Percentiles rank a stretch among this genome's conserved stretches.
Conservation (phyloP, 2,113 vertebrate species). For the Oceanodroma tethys region DNA sequence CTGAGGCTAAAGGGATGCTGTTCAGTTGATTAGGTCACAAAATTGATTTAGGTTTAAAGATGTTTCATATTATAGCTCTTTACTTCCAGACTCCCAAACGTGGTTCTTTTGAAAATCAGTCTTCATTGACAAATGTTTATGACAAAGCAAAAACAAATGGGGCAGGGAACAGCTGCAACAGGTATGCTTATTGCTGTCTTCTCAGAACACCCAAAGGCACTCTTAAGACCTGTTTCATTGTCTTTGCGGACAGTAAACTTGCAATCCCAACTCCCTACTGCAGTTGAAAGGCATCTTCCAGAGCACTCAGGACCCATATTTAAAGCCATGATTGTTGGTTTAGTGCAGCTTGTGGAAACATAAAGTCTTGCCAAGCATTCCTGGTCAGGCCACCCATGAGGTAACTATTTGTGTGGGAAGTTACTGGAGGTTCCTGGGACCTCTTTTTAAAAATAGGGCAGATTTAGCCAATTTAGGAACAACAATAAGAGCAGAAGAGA, state of each 20-base stretch:
- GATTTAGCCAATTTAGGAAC: background rate
- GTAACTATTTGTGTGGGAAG: background rate
- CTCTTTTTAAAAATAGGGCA: background rate
- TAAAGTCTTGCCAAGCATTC: background rate
- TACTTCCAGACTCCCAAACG: background rate
- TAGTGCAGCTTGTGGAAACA: background rate
- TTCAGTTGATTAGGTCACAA: constrained; percentile 34
- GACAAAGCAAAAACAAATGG: constrained; percentile 24
- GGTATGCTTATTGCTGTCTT: background rate
- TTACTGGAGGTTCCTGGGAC: background rate
- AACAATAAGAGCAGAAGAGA: background rate
- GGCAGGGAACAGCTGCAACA: background rate
- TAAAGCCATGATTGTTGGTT: background rate
- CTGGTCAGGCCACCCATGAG: background rate
- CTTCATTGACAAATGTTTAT: constrained; percentile 26
- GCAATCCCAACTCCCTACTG: background rate
- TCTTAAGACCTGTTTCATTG: background rate
- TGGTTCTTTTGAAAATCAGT: constrained; percentile 44
- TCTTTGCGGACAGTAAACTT: background rate
- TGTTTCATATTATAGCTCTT: background rate
- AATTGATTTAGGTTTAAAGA: constrained; percentile 53
- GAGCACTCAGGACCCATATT: background rate
- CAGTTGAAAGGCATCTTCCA: background rate
- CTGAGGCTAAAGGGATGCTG: background rate
- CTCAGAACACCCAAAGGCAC: constrained; percentile 1